Percentiles rank a stretch among this genome's conserved stretches.
These are phyloP conservation scores for Sebastes itinus DNA, from an alignment of 2,797 vertebrate species.

Conservation along the genomic window DNA sequence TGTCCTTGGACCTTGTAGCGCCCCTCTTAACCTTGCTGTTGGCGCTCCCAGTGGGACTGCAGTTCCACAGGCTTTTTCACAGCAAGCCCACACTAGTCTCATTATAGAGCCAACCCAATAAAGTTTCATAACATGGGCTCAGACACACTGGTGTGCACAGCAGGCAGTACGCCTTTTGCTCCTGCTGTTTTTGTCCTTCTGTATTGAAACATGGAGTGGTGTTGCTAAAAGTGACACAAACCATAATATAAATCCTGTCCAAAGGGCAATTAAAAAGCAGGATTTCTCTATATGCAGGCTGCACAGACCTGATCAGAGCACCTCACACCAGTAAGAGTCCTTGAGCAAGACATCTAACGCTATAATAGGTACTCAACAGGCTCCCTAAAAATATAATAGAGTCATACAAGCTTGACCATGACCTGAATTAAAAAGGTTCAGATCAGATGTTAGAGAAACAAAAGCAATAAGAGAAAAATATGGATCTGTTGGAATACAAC, in stretches of 20 bases:
- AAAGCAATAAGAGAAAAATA: neutral
- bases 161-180: neutral
- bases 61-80: slow-evolving; percentile 36
- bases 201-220: neutral
- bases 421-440: neutral
- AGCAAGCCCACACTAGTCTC: slow-evolving; percentile 28
- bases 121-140: slow-evolving; percentile 36
- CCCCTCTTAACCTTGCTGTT: slow-evolving; percentile 40
- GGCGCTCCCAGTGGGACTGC: slow-evolving; percentile 18
- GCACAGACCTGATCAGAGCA: neutral
- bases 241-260: neutral
- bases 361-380: neutral
- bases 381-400: neutral
- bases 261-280: neutral
- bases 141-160: slow-evolving; percentile 34
- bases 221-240: neutral
- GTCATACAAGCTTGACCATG: neutral
- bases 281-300: neutral
- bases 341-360: neutral
- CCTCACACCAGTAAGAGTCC: neutral
- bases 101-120: slow-evolving; percentile 29
- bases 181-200: slow-evolving; percentile 36
- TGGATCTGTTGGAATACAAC: neutral
- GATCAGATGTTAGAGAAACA: neutral
- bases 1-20: slow-evolving; percentile 15